These are phyloP conservation scores for Drosophila obscura DNA, from an alignment of 1,140 invertebrate genomes.

Conservation along the genomic window DNA sequence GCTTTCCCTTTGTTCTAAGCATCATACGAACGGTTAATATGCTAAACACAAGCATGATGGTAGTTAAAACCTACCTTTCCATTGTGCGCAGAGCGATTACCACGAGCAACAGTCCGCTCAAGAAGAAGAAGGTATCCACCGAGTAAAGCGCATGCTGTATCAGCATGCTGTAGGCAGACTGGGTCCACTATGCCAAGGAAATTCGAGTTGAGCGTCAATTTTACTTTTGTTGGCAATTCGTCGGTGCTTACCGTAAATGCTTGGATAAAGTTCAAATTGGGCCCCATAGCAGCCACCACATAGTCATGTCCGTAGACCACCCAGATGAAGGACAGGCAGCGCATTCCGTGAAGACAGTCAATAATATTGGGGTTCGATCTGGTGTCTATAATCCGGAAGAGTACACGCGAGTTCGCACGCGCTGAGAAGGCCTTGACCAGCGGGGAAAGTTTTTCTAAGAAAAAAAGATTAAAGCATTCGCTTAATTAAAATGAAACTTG, in stretches of 20 bases:
- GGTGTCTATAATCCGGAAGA: constrained; percentile 40
- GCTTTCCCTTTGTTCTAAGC: constrained; percentile 51
- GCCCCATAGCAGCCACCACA: constrained; percentile 45
- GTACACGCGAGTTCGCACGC: constrained; percentile 39
- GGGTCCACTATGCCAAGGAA: constrained; percentile 51
- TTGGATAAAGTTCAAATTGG: constrained; percentile 57
- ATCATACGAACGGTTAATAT: neutral
- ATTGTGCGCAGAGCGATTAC: constrained; percentile 87
- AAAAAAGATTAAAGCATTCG: neutral
- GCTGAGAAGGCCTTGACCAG: constrained; percentile 53
- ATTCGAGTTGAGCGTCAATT: neutral
- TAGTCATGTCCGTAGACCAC: constrained; percentile 87
- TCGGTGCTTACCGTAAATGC: constrained; percentile 7
- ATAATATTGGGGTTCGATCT: constrained; percentile 63
- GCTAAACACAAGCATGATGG: neutral
- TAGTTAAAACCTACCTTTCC: constrained; percentile 85
- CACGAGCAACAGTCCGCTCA: constrained; percentile 88
- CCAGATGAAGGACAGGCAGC: constrained; percentile 87
- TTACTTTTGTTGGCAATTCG: neutral
- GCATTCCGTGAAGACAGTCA: constrained; percentile 85
- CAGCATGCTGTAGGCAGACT: constrained; percentile 85
- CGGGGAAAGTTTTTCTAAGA: constrained; percentile 27
- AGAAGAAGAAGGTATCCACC: constrained; percentile 96
- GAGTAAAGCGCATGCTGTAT: constrained; percentile 88
- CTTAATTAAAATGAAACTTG: too few relatives aligned